Percentiles rank a stretch among this genome's conserved stretches.
Evolutionary conservation across 2,888 invertebrate species (phyloP).

Genomic region (Ferdinandea cuprea): DNA sequence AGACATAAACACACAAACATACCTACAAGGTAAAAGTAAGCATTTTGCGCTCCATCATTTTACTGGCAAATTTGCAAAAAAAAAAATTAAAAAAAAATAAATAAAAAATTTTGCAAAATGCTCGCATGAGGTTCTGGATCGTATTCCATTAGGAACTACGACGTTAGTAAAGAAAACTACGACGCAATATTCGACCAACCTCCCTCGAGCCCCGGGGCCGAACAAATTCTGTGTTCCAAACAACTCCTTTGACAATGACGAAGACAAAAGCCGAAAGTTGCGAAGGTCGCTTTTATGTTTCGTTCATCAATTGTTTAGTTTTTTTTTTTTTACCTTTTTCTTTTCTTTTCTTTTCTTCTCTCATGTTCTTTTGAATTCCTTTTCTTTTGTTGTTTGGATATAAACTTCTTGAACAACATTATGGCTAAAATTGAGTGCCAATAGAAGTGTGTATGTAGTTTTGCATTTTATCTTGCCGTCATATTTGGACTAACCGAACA

Average conservation of each 20-base stretch:
- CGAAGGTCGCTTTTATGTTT: slow-evolving; percentile 68
- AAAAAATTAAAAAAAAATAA: slow-evolving; percentile 22
- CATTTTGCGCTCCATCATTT: slow-evolving; percentile 36
- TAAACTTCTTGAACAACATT: slow-evolving; percentile 27
- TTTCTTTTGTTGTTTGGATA: slow-evolving; percentile 28
- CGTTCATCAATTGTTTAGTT: slow-evolving; percentile 15
- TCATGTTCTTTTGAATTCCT: not conserved
- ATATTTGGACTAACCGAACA: not conserved
- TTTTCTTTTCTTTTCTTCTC: slow-evolving; percentile 10
- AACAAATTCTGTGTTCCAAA: slow-evolving; percentile 38
- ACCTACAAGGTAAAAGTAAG: slow-evolving; percentile 13
- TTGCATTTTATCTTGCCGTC: not conserved
- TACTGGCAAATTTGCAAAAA: slow-evolving; percentile 32
- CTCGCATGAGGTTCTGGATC: slow-evolving; percentile 59
- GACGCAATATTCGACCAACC: slow-evolving; percentile 42
- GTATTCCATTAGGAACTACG: slow-evolving; percentile 64
- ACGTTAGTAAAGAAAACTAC: slow-evolving; percentile 51
- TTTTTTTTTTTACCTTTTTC: not conserved
- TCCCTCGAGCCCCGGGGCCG: not conserved
- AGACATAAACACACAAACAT: not conserved
- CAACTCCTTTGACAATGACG: slow-evolving; percentile 52
- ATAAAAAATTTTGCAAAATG: too few species aligned
- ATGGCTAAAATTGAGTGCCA: not conserved
- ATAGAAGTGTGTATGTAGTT: not conserved
- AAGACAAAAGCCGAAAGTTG: slow-evolving; percentile 48